These are phyloP conservation scores for Stenoptilia bipunctidactyla DNA, from an alignment of 2,888 invertebrate species.

Conservation along the genomic window DNA sequence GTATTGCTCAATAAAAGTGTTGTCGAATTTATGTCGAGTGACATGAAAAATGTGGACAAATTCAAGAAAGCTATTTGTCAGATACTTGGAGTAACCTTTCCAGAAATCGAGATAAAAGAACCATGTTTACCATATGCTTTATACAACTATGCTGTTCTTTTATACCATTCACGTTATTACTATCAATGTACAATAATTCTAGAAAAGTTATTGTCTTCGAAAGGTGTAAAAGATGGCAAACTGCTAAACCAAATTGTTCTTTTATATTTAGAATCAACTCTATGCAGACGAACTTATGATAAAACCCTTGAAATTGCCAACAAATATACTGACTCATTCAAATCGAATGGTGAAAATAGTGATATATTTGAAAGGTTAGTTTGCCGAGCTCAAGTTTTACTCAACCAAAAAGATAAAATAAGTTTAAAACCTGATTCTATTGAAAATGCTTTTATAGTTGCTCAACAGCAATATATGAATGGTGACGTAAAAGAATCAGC, in stretches of 20 bases:
- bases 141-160: slow-evolving; percentile 84
- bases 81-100: slow-evolving; percentile 66
- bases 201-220: slow-evolving; percentile 44
- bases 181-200: slow-evolving; percentile 70
- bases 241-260: slow-evolving; percentile 45
- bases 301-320: slow-evolving; percentile 51
- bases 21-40: slow-evolving; percentile 82
- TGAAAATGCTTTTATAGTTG: slow-evolving; percentile 56
- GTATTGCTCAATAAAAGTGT: slow-evolving; percentile 88
- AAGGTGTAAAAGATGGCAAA: slow-evolving; percentile 46
- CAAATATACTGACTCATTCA: slow-evolving; percentile 39
- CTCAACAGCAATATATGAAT: slow-evolving; percentile 53
- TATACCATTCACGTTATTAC: slow-evolving; percentile 83
- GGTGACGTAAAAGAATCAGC: slow-evolving; percentile 56
- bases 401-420: slow-evolving; percentile 37
- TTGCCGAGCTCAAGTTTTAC: slow-evolving; percentile 45
- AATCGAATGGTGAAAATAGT: slow-evolving; percentile 36
- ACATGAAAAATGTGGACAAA: slow-evolving; percentile 79
- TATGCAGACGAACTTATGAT: slow-evolving; percentile 55
- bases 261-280: slow-evolving; percentile 48
- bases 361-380: slow-evolving; percentile 49
- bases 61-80: slow-evolving; percentile 77
- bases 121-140: slow-evolving; percentile 57
- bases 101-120: slow-evolving; percentile 50
- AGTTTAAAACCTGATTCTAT: slow-evolving; percentile 47